These are phyloP conservation scores for Platynereis dumerilii DNA, from an alignment of 2,888 invertebrate species.

Conservation along the genomic window DNA sequence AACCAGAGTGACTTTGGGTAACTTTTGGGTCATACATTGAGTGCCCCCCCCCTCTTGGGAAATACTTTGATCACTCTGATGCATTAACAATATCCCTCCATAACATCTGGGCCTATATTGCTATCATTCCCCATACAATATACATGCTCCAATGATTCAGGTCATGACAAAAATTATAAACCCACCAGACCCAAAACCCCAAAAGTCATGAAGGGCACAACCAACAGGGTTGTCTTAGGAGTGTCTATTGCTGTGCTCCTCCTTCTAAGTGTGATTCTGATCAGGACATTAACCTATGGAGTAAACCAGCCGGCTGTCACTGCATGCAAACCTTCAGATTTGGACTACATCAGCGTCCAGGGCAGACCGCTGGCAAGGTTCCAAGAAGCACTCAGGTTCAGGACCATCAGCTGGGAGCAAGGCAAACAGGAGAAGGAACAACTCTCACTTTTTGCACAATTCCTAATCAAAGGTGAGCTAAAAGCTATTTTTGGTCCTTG, in stretches of 20 bases:
- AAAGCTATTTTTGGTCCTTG: neutral
- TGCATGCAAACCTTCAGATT: neutral
- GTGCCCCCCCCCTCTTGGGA: no score
- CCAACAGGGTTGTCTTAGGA: no score
- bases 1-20: no score
- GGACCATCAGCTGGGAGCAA: constrained; percentile 24
- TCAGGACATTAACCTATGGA: constrained; percentile 15
- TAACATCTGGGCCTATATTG: no score
- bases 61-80: no score
- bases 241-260: neutral
- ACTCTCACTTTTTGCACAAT: constrained; percentile 21
- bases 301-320: neutral
- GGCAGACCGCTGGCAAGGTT: constrained; percentile 26
- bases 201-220: no score
- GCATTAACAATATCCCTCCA: no score
- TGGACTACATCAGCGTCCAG: constrained; percentile 23
- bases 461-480: constrained; percentile 29
- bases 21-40: no score
- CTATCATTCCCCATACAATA: no score
- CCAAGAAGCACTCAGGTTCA: constrained; percentile 28
- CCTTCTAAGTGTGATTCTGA: neutral
- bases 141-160: no score
- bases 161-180: no score
- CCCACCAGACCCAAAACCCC: no score
- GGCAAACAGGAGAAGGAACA: constrained; percentile 25